Percentiles rank a stretch among this genome's conserved stretches.
Evolutionary conservation across 1,140 invertebrate genomes (phyloP).

Genomic region (Sogatella furcifera): DNA sequence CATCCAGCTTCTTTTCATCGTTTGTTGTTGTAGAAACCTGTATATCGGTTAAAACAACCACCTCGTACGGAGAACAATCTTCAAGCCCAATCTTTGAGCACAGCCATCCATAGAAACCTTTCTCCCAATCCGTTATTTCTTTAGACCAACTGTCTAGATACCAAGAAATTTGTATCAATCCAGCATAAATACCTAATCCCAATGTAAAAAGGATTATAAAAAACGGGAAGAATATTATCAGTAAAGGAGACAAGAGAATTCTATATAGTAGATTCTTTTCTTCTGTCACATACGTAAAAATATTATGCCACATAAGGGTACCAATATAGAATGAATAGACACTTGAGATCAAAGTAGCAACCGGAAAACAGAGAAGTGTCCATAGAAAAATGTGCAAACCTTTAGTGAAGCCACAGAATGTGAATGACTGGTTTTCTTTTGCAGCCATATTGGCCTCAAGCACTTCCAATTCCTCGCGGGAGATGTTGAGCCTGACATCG

Average conservation of each 20-base stretch:
- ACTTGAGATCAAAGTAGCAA: slow-evolving; percentile 48
- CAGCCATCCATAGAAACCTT: slow-evolving; percentile 69
- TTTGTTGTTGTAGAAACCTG: slow-evolving; percentile 10
- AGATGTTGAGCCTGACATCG: slow-evolving; percentile 58
- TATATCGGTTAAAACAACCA: slow-evolving; percentile 30
- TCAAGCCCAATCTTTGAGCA: slow-evolving; percentile 53
- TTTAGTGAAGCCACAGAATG: slow-evolving; percentile 40
- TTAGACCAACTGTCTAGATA: slow-evolving; percentile 53
- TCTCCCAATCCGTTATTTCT: slow-evolving; percentile 62
- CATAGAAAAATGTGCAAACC: slow-evolving; percentile 56
- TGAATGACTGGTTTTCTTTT: slow-evolving; percentile 30
- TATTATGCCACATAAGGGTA: slow-evolving; percentile 65
- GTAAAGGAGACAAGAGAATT: slow-evolving; percentile 49
- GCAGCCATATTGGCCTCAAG: slow-evolving; percentile 50
- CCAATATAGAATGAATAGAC: slow-evolving; percentile 63
- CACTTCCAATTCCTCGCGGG: slow-evolving; percentile 52
- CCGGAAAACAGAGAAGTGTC: slow-evolving; percentile 51
- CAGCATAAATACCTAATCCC: slow-evolving; percentile 53
- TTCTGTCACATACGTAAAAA: slow-evolving; percentile 57
- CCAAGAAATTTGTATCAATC: slow-evolving; percentile 54
- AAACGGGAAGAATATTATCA: slow-evolving; percentile 60
- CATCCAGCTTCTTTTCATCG: not conserved
- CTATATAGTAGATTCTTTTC: slow-evolving; percentile 49
- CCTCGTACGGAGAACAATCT: slow-evolving; percentile 59
- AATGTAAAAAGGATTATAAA: slow-evolving; percentile 52